Evolutionary conservation across 2,797 vertebrate species (phyloP).

Genomic region (Merluccius polli): DNA sequence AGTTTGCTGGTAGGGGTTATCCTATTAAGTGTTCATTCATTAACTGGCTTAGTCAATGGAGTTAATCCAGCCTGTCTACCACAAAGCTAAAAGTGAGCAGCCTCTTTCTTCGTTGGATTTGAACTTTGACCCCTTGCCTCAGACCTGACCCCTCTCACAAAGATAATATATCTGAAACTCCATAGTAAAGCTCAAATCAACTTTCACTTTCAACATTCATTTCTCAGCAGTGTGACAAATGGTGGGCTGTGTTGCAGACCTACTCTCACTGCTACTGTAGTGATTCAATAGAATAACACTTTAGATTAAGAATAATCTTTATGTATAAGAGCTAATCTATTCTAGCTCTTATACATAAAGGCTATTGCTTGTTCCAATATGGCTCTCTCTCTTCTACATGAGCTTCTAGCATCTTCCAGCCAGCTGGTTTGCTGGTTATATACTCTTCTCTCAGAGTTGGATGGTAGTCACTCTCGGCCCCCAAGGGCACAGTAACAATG

Average conservation of each 20-base stretch:
- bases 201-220: not conserved
- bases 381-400: not conserved
- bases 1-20: not conserved
- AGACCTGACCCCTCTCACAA: not conserved
- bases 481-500: not conserved
- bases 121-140: not conserved
- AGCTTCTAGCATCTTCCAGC: not conserved
- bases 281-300: not conserved
- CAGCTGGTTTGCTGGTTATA: not conserved
- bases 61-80: not conserved
- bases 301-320: too few relatives aligned
- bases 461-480: not conserved
- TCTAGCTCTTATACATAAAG: not conserved
- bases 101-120: not conserved
- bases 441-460: not conserved
- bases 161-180: not conserved
- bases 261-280: too few relatives aligned
- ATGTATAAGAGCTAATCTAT: too few relatives aligned
- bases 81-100: not conserved
- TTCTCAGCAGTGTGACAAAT: not conserved
- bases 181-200: not conserved
- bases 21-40: not conserved
- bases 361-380: not conserved
- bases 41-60: not conserved
- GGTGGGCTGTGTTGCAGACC: too few relatives aligned